phyloP scores from a whole-genome alignment of 2,113 vertebrate species.

The Cebus imitator region DNA sequence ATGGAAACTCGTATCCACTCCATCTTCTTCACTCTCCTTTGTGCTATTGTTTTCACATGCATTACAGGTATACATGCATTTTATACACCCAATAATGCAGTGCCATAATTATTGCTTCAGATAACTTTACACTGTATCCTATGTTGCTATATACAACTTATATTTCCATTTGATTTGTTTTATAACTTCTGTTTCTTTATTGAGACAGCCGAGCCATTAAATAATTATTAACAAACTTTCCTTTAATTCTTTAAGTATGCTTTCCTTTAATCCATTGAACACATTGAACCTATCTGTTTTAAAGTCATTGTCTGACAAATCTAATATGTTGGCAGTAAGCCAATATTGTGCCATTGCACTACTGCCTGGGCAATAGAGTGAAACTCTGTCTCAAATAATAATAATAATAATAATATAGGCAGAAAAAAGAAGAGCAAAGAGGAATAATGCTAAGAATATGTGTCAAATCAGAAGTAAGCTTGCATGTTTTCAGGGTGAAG shows the following conservation, averaged over 20 bases:
- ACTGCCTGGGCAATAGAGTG: too few species aligned
- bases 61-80: not conserved
- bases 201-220: not conserved
- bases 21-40: not conserved
- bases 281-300: not conserved
- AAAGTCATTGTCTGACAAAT: not conserved
- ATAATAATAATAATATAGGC: not conserved
- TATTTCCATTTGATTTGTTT: not conserved
- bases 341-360: too few species aligned
- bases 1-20: not conserved
- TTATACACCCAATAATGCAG: not conserved
- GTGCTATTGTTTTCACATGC: not conserved
- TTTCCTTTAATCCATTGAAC: not conserved
- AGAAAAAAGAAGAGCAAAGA: not conserved
- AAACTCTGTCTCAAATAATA: too few species aligned
- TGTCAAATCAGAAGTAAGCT: not conserved
- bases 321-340: not conserved
- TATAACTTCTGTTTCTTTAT: not conserved
- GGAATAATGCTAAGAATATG: not conserved
- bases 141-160: not conserved
- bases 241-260: not conserved
- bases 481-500: not conserved
- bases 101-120: not conserved
- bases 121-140: not conserved
- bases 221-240: not conserved